phyloP scores from a whole-genome alignment of 2,797 vertebrate species.

The Scarus forsteni region DNA sequence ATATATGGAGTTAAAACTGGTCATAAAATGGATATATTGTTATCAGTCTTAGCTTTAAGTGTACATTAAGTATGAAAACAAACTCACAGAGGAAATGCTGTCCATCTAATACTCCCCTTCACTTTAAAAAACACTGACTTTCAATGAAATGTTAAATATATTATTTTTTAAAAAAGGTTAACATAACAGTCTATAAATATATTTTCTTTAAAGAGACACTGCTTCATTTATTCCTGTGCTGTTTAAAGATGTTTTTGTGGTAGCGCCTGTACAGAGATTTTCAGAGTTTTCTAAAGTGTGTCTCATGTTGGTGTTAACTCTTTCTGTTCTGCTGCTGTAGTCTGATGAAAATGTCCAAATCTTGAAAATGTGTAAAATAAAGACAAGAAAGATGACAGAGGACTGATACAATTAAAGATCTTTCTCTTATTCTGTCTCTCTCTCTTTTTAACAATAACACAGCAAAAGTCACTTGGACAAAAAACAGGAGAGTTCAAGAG shows the following conservation, averaged over 20 bases:
- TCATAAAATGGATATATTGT: too few species aligned
- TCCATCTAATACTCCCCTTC: slow-evolving; percentile 25
- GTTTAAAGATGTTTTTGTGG: slow-evolving; percentile 20
- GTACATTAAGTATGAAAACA: not conserved
- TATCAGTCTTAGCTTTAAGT: too few species aligned
- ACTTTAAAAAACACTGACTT: slow-evolving; percentile 24
- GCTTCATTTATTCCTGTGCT: slow-evolving; percentile 20
- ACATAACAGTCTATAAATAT: slow-evolving; percentile 41
- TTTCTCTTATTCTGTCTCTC: too few species aligned
- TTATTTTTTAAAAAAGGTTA: slow-evolving; percentile 32
- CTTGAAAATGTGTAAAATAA: not conserved
- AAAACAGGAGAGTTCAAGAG: too few species aligned
- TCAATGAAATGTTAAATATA: slow-evolving; percentile 40
- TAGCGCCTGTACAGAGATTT: slow-evolving; percentile 18
- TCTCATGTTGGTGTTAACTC: slow-evolving; percentile 1
- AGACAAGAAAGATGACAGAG: not conserved
- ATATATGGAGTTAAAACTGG: too few species aligned
- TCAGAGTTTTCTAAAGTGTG: slow-evolving; percentile 28
- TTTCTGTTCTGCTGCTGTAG: slow-evolving; percentile 7
- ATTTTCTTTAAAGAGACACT: slow-evolving; percentile 42
- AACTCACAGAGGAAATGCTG: slow-evolving; percentile 28
- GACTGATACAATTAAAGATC: not conserved
- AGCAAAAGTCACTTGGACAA: too few species aligned
- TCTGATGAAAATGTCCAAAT: not conserved
- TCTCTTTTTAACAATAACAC: too few species aligned